phyloP scores from a whole-genome alignment of 2,113 vertebrate species.

The Salvelinus sp. region DNA sequence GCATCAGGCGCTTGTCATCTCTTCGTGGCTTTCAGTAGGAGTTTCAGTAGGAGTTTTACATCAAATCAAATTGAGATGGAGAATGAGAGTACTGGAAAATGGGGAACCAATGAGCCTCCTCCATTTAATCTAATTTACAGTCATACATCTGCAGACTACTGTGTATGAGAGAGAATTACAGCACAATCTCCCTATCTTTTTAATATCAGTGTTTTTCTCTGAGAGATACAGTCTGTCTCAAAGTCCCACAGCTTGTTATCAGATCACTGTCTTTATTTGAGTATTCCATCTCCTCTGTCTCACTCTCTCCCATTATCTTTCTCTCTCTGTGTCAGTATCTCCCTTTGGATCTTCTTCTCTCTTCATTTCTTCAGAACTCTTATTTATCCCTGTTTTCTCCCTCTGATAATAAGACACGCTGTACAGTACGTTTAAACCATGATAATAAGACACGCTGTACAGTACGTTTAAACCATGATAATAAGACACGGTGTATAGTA shows the following conservation, averaged over 20 bases:
- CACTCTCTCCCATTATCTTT: slow-evolving; percentile 40
- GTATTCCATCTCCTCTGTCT: slow-evolving; percentile 55
- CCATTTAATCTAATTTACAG: slow-evolving; percentile 55
- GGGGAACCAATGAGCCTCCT: slow-evolving; percentile 40
- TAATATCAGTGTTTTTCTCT: slow-evolving; percentile 62
- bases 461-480: too few species aligned
- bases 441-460: too few species aligned
- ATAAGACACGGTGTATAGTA: too few species aligned
- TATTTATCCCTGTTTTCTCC: slow-evolving; percentile 15
- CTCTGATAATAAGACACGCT: not conserved
- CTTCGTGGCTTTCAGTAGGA: not conserved
- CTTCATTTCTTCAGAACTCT: not conserved
- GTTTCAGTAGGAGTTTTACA: not conserved
- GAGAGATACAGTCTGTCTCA: slow-evolving; percentile 64
- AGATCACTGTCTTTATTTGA: slow-evolving; percentile 68
- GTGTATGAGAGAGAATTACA: slow-evolving; percentile 47
- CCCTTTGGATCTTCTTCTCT: not conserved
- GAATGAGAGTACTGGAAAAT: slow-evolving; percentile 1
- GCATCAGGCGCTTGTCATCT: not conserved
- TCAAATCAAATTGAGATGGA: too few species aligned
- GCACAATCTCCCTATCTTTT: slow-evolving; percentile 50
- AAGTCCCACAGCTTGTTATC: slow-evolving; percentile 64
- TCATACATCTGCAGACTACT: slow-evolving; percentile 44
- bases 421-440: not conserved
- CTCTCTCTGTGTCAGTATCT: not conserved